Evolutionary conservation across 35 echinoderm and acorn worm species (phyloP), one percentile per base, ranked within the genome.

Genomic region (Anneissia japonica): DNA sequence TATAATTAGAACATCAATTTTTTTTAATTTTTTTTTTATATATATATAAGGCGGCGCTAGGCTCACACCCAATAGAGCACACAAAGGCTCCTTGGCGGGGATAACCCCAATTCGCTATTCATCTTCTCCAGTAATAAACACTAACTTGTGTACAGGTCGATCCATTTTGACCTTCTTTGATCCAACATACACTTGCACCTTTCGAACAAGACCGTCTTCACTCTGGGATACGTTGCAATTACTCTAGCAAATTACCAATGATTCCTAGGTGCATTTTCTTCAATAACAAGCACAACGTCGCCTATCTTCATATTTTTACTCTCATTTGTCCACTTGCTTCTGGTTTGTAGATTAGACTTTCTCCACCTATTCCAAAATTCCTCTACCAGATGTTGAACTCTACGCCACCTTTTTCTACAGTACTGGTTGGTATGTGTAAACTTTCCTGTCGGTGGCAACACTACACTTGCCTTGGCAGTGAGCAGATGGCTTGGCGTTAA

Each of bases 331-430:
- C 93, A 95, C 46, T 91, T 91, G 51, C 84, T 41, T 46, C 93
- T 79, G 28, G 31, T 13, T 73, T 91, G 89, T 75, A 95, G 55
- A 39, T 23, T 37, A 32, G 83, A 89, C 31, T 76, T 77, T 73
- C 76, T 91, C 93, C 93, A 95, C 37, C 93, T 32, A 23, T 34
- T 55, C 93, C 93, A 95, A 46, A 91, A 95, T 75, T 84, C 37
- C 30, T 95, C 83, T 11, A 86, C 86, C 12, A 91, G 31, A 35
- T 91, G 82, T 55, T 91, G 93, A 16, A 95, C 93, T 74, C 86
- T 74, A 30, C 93, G 85, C 93, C 89, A 95, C 31, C 79, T 75
- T 43, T 88, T 87, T 10, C 74, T 38, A 37, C 64, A 56, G 34
- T 91, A 95, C 10, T 88, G 31, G 43, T 95, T 86, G 26, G n/a